Evolutionary conservation across 2,113 vertebrate species (phyloP).

Genomic region (Porphyrio hochstetteri): DNA sequence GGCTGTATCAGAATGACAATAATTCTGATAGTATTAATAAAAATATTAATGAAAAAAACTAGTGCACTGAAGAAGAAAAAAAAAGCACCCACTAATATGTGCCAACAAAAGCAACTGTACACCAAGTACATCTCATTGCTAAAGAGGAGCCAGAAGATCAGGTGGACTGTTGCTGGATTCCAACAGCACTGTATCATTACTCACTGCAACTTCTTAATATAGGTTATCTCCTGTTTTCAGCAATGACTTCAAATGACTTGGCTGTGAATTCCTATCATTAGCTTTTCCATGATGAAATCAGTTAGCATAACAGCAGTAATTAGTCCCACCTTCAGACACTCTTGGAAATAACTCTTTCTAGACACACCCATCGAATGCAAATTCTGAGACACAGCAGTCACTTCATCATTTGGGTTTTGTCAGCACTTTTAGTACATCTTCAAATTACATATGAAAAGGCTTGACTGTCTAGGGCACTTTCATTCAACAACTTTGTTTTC

Average conservation of each 20-base stretch:
- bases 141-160: not conserved
- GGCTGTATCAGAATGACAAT: not conserved
- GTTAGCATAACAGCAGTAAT: not conserved
- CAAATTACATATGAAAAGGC: slow-evolving; percentile 4
- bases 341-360: not conserved
- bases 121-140: not conserved
- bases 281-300: slow-evolving; percentile 49
- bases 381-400: not conserved
- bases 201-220: slow-evolving; percentile 17
- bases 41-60: not conserved
- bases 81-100: not conserved
- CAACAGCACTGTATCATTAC: not conserved
- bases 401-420: slow-evolving; percentile 7
- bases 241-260: slow-evolving; percentile 23
- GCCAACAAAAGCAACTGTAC: not conserved
- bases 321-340: slow-evolving; percentile 19
- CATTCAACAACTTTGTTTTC: slow-evolving; percentile 31
- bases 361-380: not conserved
- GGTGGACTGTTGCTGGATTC: not conserved
- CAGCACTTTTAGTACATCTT: slow-evolving; percentile 22
- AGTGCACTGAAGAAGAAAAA: not conserved
- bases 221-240: not conserved
- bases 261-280: slow-evolving; percentile 6
- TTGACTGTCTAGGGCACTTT: not conserved
- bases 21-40: not conserved